Conservation (phyloP, 1,140 invertebrate genomes). For the Stenopsyche tienmushanensis region DNA sequence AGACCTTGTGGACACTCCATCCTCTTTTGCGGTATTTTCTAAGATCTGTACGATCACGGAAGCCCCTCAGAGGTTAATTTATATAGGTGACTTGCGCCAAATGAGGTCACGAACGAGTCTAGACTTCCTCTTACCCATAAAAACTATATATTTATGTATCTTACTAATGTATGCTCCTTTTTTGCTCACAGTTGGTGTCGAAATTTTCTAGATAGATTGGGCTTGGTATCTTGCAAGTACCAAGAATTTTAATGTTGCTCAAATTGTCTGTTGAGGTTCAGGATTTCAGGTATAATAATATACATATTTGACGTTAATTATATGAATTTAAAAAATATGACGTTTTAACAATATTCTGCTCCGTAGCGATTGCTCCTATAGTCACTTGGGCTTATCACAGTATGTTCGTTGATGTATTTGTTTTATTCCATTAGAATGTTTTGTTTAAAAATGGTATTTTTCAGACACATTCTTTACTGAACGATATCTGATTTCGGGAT, state of each 20-base stretch:
- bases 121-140: too few relatives aligned
- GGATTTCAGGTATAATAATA: constrained; percentile 66
- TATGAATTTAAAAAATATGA: too few relatives aligned
- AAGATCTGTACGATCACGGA: too few relatives aligned
- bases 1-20: too few relatives aligned
- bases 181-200: constrained; percentile 73
- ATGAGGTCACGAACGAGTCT: too few relatives aligned
- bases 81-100: too few relatives aligned
- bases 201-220: constrained; percentile 74
- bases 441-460: constrained; percentile 20
- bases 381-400: constrained; percentile 79
- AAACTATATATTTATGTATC: too few relatives aligned
- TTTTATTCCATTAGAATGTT: not conserved
- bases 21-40: too few relatives aligned
- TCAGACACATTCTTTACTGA: constrained; percentile 84
- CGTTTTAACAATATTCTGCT: too few relatives aligned
- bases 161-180: too few relatives aligned
- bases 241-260: constrained; percentile 73
- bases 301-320: too few relatives aligned
- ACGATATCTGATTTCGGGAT: constrained; percentile 69
- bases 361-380: constrained; percentile 78
- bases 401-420: constrained; percentile 57
- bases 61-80: too few relatives aligned
- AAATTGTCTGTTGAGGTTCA: constrained; percentile 77
- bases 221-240: constrained; percentile 74